Base-by-base conservation (phyloP, 2,113 vertebrate species). In the Alligator sinensis region DNA sequence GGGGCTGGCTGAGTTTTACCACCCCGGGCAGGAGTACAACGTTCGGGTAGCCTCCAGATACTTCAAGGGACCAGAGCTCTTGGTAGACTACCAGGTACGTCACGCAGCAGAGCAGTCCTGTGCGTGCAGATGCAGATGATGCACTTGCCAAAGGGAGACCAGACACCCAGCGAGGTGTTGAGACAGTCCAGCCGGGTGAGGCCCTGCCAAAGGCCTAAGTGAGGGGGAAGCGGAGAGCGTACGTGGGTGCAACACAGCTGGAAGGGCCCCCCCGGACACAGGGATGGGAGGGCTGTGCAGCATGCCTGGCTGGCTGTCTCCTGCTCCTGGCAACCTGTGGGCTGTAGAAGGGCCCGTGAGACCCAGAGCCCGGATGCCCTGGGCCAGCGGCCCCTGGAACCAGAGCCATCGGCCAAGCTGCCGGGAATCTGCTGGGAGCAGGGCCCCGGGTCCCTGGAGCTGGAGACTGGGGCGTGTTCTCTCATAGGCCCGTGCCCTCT, bases 1-100 rank as follows among this genome's bases (percentile, higher is more conserved):
- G 98, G 98, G 98, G 21, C 96, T 99, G 97, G 98, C 98, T 1
- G 98, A 99, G 82, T 99, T 99, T 95, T 99, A 99, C 91, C 98
- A 99, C 94, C 98, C 98, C 28, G 98, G 98, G 47, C 98, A 99
- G 93, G 98, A 99, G 91, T 99, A 99, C 98, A 99, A 99, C 4
- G 98, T 99, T 74, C 97, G 98, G 80, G 98, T 99, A 86, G 98
- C 98, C 19, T 99, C 98, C 34, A 97, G 98, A 80, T 99, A 99
- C 95, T 99, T 99, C 96, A 99, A 99, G 97, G 98, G 98, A 15
- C 98, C 98, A 28, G 98, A 99, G 88, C 98, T 99, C 54, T 95
- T 99, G 96, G 98, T 99, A 92, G 98, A 99, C 91, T 99, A 98
- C 95, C 98, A 99, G 98, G 98, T 98, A 87, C 1, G 74, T 24